These are phyloP conservation scores for Noctua janthe DNA, from an alignment of 2,888 invertebrate genomes.

Conservation along the genomic window DNA sequence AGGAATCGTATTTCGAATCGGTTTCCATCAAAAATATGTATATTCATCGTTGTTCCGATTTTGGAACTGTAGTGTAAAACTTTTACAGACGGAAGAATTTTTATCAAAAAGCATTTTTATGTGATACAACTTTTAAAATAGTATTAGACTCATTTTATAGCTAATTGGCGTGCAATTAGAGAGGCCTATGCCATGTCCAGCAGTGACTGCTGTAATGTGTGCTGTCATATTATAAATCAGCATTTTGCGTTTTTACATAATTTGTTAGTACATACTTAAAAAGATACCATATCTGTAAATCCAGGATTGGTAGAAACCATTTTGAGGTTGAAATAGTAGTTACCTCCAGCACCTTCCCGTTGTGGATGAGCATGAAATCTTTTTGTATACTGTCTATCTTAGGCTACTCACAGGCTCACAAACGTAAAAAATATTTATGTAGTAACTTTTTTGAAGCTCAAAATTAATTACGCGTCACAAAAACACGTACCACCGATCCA, in stretches of 20 bases:
- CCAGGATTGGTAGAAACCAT: background rate
- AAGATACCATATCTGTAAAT: background rate
- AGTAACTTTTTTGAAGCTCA: background rate
- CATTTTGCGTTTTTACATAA: background rate
- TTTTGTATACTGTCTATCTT: background rate
- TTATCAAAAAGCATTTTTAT: background rate
- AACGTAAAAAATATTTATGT: background rate
- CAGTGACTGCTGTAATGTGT: background rate
- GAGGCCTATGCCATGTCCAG: background rate
- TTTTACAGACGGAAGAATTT: background rate
- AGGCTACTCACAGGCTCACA: background rate
- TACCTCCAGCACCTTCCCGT: background rate
- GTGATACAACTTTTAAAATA: background rate
- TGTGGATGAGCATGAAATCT: background rate
- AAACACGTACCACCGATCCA: constrained; percentile 8
- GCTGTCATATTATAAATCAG: background rate
- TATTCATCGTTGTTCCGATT: constrained; percentile 30
- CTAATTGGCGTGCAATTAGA: background rate
- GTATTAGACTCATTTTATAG: background rate
- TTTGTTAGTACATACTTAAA: background rate
- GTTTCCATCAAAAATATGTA: constrained; percentile 44
- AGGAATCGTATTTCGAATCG: constrained; percentile 22
- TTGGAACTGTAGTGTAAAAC: constrained; percentile 5
- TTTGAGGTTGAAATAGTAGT: background rate
- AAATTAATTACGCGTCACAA: constrained; percentile 26